Base-by-base conservation (phyloP, 2,888 invertebrate genomes). In the Hylaea fasciaria region DNA sequence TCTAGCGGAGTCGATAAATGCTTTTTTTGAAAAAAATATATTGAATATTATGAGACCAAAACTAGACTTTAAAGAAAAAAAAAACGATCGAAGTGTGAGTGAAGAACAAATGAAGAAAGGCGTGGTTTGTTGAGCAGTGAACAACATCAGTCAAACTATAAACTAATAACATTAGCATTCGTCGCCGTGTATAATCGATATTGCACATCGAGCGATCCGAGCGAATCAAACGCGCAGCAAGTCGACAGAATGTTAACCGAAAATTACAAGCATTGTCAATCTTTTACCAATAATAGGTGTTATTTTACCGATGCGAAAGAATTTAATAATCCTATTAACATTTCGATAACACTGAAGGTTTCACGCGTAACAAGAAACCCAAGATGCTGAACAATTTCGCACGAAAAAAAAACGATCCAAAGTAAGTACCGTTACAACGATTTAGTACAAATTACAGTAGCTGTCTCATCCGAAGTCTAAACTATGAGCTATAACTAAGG, bases 1-100 rank as follows among this genome's bases (percentile, higher is more conserved):
- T 80, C 74, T 78, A 80, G 73, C 78, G 79, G 77, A 78, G 71
- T 79, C 35, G 39, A 82, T 89, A 90, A 90, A 89, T 89, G 87
- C 87, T 82, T 82, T 82, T n/a, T 77, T 70, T 22, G 22, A 76
- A 82, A 78, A 77, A 75, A 64, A 73, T 70, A 56, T 65, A 43
- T 43, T 29, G 4, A 9, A 9, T 49, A 50, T 41, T 50, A 55
- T 46, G 45, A 32, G 40, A 50, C 37, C 48, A 46, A 47, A 61
- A 54, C 16, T 52, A 50, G 32, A 52, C 67, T 64, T 60, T 50
- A 61, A 67, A 65, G 59, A 65, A 57, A 65, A 65, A 57, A 65
- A 56, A 41, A 62, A 66, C 70, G 66, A 60, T 63, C 62, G 66
- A 60, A 68, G 58, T 72, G 71, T 78, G 74, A 76, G 72, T 75